Conservation (phyloP, 1,140 invertebrate species). For the Sarcophaga bullata region DNA sequence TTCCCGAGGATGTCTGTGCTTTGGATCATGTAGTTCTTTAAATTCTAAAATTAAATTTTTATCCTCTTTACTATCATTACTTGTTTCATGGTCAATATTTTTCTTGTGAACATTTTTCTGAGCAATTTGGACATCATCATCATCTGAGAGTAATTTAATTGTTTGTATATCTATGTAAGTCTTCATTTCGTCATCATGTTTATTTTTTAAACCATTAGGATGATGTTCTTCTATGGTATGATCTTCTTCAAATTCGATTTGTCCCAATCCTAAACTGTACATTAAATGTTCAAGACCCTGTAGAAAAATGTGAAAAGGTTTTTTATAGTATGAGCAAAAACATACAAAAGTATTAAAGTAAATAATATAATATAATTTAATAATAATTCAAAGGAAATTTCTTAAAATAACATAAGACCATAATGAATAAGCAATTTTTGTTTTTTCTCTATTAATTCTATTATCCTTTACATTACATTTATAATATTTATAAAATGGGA, state of each 20-base stretch:
- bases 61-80: constrained; percentile 5
- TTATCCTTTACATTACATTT: too few species aligned
- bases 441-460: too few species aligned
- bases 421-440: too few species aligned
- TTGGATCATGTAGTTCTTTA: constrained; percentile 70
- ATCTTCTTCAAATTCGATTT: constrained; percentile 69
- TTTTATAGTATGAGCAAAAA: too few species aligned
- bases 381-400: too few species aligned
- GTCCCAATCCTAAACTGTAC: constrained; percentile 70
- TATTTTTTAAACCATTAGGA: constrained; percentile 63
- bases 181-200: constrained; percentile 29
- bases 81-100: constrained; percentile 28
- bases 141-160: constrained; percentile 41
- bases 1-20: constrained; percentile 67
- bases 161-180: constrained; percentile 42
- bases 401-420: too few species aligned
- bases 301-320: not conserved
- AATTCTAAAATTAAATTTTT: constrained; percentile 58
- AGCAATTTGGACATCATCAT: constrained; percentile 49
- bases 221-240: constrained; percentile 70
- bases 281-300: constrained; percentile 74
- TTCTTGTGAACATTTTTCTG: constrained; percentile 31
- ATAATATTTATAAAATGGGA: too few species aligned
- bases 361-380: too few species aligned
- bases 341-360: too few species aligned